phyloP scores from a whole-genome alignment of 2,888 invertebrate species.

The Linnaemya tessellans region DNA sequence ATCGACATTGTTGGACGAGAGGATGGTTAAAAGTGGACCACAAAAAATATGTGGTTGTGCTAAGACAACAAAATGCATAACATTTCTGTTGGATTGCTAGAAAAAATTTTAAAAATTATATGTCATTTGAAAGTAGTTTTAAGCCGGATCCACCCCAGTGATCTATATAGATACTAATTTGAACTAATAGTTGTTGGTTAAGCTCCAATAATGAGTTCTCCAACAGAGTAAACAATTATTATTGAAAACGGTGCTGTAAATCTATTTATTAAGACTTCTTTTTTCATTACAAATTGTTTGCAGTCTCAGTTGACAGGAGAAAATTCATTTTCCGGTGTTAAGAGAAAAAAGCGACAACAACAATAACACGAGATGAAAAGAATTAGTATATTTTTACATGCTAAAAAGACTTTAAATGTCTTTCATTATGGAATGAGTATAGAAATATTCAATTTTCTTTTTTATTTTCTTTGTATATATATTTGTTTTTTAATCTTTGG shows the following conservation, averaged over 20 bases:
- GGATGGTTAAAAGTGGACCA: no score
- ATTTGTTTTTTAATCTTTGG: conserved; percentile 51
- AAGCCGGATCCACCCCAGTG: no score
- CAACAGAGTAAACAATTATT: background rate
- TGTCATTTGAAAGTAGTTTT: no score
- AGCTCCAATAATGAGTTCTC: background rate
- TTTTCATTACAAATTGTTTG: conserved; percentile 23
- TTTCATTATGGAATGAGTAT: conserved; percentile 29
- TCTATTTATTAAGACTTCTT: conserved; percentile 5
- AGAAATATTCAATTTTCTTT: conserved; percentile 51
- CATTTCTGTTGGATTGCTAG: no score
- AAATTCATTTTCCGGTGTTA: conserved; percentile 61
- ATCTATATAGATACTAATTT: no score
- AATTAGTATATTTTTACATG: conserved; percentile 39
- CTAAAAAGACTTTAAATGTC: conserved; percentile 44
- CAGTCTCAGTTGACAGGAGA: conserved; percentile 22
- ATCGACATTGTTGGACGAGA: no score
- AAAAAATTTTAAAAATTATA: no score
- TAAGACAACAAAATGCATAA: no score
- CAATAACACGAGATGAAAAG: conserved; percentile 39
- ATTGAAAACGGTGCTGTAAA: conserved; percentile 33
- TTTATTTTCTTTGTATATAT: background rate
- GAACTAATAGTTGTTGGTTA: no score
- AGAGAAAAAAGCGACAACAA: conserved; percentile 27
- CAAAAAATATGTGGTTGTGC: no score